These are phyloP conservation scores for Agriotes lineatus DNA, from an alignment of 2,888 invertebrate genomes.

Conservation along the genomic window DNA sequence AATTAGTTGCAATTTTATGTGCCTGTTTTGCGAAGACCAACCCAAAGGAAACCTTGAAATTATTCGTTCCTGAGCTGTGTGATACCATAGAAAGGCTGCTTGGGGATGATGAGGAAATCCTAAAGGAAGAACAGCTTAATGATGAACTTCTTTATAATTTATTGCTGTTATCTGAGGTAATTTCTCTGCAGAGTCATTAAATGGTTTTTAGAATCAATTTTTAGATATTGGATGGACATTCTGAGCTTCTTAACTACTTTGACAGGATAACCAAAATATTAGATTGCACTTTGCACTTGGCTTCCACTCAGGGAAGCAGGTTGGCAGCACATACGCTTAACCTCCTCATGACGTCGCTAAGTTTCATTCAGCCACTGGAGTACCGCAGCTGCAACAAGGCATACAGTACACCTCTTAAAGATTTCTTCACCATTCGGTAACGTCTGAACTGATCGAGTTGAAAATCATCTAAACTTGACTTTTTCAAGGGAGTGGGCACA, in stretches of 20 bases:
- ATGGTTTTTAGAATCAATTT: too few relatives aligned
- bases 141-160: slow-evolving; percentile 84
- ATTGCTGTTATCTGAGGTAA: slow-evolving; percentile 78
- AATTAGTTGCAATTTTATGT: slow-evolving; percentile 81
- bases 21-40: slow-evolving; percentile 76
- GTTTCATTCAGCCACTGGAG: slow-evolving; percentile 73
- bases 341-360: slow-evolving; percentile 72
- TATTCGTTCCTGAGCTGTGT: slow-evolving; percentile 80
- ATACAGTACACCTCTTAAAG: slow-evolving; percentile 74
- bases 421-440: slow-evolving; percentile 78
- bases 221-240: slow-evolving; percentile 75
- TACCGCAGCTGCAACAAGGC: slow-evolving; percentile 73
- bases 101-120: slow-evolving; percentile 74
- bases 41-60: slow-evolving; percentile 77
- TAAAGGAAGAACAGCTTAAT: slow-evolving; percentile 82
- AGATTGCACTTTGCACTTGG: slow-evolving; percentile 77
- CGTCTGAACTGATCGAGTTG: slow-evolving; percentile 8
- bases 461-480: not conserved
- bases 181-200: too few relatives aligned
- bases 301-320: slow-evolving; percentile 75
- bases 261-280: slow-evolving; percentile 76
- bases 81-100: slow-evolving; percentile 74
- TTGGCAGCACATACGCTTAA: slow-evolving; percentile 74
- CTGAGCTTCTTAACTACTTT: slow-evolving; percentile 74
- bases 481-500: slow-evolving; percentile 81